Evolutionary conservation across 37 sponge, comb jelly and placozoan species (phyloP), one percentile per base, ranked within the genome.

Genomic region (Beroe ovata): DNA sequence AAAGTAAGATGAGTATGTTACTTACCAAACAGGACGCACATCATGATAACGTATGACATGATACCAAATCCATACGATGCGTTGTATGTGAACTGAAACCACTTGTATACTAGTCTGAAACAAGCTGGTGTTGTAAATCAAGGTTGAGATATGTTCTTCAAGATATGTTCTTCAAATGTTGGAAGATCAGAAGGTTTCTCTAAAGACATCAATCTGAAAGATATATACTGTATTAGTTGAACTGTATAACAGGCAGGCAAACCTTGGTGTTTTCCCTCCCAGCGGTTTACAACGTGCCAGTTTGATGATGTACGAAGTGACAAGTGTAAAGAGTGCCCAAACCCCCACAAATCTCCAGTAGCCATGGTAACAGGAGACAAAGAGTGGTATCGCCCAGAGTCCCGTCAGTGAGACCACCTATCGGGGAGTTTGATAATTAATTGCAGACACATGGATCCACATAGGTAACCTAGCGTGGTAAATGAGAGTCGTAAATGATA

Each of bases 21-120:
- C 84, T 37, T 60, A 62, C 89, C 89, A 36, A 89, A 89, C 20
- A 89, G 22, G 22, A 89, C 62, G n/a, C 89, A 60, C 60, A 98
- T 77, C 26, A 95, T 59, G 63, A 95, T 29, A 29, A 77, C 18
- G 90, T 98, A 98, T 36, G 96, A 97, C 22, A 94, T 28, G 36
- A 98, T 84, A 0, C 94, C 99, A 20, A 95, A 60, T 0, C 72
- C 92, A 62, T 93, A 93, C 0, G 93, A 94, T 62, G 60, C 89
- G 36, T 94, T 95, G 71, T 98, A 94, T 64, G 93, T 90, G 36
- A 93, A 77, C 21, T 95, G 92, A 84, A 98, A 98, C 99, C 99
- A 98, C 25, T 95, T 63, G 88, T 98, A 98, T 20, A 98, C 96
- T 42, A 94, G 91, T 77, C 99, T 98, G 94, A 47, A 47, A 47